Conservation (phyloP, 2,113 vertebrate species). For the Microtus pennsylvanicus region DNA sequence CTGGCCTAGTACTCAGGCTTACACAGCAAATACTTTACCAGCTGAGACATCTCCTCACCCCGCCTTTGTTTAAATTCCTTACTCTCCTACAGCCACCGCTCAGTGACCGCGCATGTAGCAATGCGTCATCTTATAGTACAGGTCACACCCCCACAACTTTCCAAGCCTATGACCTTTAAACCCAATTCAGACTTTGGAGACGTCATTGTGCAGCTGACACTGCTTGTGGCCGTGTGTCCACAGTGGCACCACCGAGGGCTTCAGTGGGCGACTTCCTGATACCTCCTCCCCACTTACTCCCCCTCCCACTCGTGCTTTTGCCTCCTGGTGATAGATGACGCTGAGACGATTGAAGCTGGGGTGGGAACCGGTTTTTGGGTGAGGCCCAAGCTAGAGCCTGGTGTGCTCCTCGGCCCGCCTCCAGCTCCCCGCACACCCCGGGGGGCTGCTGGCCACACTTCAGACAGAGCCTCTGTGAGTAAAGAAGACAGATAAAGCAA, state of each 20-base stretch:
- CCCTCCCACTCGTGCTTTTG: not conserved
- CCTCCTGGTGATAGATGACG: not conserved
- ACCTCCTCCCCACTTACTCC: not conserved
- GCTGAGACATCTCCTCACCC: not conserved
- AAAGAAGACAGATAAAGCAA: conserved; percentile 64
- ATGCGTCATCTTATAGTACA: not conserved
- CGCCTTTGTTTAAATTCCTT: not conserved
- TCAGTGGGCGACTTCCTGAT: not conserved
- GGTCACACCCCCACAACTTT: not conserved
- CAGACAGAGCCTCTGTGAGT: conserved; percentile 34
- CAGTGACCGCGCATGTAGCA: not conserved
- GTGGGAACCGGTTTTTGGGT: not conserved
- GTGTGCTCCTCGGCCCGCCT: not conserved
- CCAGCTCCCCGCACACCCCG: not conserved
- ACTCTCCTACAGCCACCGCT: not conserved
- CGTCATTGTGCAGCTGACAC: not conserved
- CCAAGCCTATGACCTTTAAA: not conserved
- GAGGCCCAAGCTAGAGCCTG: not conserved
- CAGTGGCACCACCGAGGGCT: not conserved
- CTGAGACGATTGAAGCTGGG: not conserved
- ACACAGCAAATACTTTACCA: not conserved
- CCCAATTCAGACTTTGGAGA: not conserved
- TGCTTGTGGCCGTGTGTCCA: not conserved
- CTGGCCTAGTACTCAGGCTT: not conserved
- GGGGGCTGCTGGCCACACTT: conserved; percentile 59